phyloP scores from a whole-genome alignment of 2,113 vertebrate species.

The Coreoperca whiteheadi region DNA sequence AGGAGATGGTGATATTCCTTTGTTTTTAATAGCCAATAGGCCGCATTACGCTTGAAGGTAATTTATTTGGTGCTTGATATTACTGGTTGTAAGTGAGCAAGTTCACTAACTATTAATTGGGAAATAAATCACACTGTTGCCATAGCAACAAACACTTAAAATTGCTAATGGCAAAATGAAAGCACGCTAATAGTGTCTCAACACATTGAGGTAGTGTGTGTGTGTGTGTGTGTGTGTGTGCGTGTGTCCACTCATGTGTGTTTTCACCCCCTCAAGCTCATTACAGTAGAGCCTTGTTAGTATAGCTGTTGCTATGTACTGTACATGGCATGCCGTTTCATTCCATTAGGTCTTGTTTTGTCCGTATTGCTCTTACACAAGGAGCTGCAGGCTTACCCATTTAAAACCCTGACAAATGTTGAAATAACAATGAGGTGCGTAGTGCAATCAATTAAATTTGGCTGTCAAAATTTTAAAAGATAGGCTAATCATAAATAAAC shows the following conservation, averaged over 20 bases:
- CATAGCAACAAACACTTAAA: constrained; percentile 65
- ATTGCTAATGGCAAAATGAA: constrained; percentile 61
- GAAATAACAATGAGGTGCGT: constrained; percentile 36
- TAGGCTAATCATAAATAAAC: too few species aligned
- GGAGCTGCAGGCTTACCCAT: constrained; percentile 23
- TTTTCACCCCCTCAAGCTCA: constrained; percentile 61
- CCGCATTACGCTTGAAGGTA: constrained; percentile 53
- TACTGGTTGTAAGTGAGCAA: constrained; percentile 59
- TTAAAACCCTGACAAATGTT: constrained; percentile 48
- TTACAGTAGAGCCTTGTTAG: constrained; percentile 65
- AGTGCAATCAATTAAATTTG: too few species aligned
- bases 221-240: constrained; percentile 19
- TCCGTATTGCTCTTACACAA: constrained; percentile 21
- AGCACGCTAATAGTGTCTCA: constrained; percentile 47
- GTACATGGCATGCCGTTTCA: constrained; percentile 46
- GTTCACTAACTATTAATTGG: constrained; percentile 76
- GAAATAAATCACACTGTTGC: constrained; percentile 77
- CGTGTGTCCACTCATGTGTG: constrained; percentile 53
- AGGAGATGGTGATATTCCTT: constrained; percentile 17
- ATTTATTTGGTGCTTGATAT: constrained; percentile 71
- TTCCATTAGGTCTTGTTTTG: constrained; percentile 59
- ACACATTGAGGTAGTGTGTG: constrained; percentile 16
- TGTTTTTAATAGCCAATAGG: constrained; percentile 56
- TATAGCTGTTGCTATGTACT: constrained; percentile 52
- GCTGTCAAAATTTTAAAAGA: too few species aligned